Conservation (phyloP, 2,797 vertebrate species). For the Notoglanidium macrostoma region DNA sequence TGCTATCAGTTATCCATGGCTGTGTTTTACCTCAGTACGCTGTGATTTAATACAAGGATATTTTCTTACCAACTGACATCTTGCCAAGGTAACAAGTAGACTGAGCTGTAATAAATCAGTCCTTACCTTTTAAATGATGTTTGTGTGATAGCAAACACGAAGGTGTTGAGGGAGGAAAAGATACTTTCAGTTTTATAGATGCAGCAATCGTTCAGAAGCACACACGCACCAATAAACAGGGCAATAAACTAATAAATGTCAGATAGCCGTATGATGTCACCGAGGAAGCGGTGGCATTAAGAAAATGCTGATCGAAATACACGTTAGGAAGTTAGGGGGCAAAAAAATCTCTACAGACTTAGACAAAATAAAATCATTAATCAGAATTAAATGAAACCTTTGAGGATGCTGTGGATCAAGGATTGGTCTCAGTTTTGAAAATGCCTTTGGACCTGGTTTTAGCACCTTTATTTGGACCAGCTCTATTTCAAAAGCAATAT, state of each 20-base stretch:
- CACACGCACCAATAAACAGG: neutral
- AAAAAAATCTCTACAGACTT: neutral
- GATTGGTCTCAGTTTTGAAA: neutral
- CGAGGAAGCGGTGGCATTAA: neutral
- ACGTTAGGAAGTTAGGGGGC: neutral
- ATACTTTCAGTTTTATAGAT: neutral
- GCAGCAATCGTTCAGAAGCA: neutral
- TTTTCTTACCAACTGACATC: slow-evolving; percentile 29
- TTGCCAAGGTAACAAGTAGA: slow-evolving; percentile 14
- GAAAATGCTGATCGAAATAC: neutral
- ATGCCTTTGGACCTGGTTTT: neutral
- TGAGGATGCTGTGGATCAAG: neutral
- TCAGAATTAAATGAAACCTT: neutral
- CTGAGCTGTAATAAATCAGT: slow-evolving; percentile 20
- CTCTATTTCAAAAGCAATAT: slow-evolving; percentile 19
- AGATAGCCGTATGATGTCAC: neutral
- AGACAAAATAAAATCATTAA: neutral
- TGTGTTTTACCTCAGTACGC: slow-evolving; percentile 17
- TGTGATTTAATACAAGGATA: slow-evolving; percentile 33
- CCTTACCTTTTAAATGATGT: slow-evolving; percentile 3
- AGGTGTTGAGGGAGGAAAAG: neutral
- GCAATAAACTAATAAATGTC: neutral
- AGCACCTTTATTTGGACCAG: neutral
- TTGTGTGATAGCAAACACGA: slow-evolving; percentile 15
- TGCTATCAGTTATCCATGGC: slow-evolving; percentile 28